These are phyloP conservation scores for Halcyon smyrnensis DNA, from an alignment of 2,797 vertebrate species.

Conservation along the genomic window DNA sequence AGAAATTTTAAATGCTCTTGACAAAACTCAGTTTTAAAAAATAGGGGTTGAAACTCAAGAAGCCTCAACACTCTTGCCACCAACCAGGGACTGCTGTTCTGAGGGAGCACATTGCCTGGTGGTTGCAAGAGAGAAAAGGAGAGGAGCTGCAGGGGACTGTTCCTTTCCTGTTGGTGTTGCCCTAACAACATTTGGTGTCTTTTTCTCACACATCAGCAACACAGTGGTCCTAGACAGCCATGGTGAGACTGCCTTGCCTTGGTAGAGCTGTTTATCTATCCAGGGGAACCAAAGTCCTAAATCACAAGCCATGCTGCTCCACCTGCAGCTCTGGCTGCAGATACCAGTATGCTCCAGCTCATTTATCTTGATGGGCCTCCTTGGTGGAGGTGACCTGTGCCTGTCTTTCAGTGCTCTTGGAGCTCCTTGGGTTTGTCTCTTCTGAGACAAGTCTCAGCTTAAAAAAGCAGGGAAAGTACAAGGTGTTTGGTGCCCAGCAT, in stretches of 20 bases:
- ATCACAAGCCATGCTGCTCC: rapidly evolving
- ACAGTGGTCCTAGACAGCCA: neutral
- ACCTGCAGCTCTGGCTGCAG: neutral
- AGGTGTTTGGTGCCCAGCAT: neutral
- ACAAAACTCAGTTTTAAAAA: neutral
- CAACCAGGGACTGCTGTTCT: rapidly evolving
- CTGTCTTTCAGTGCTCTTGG: neutral
- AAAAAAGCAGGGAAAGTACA: neutral
- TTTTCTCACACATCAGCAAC: neutral
- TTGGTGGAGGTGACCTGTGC: rapidly evolving
- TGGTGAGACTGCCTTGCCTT: neutral
- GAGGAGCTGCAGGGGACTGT: neutral
- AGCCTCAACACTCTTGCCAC: neutral
- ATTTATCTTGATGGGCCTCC: neutral
- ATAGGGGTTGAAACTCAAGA: neutral
- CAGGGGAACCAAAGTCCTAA: neutral
- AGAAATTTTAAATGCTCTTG: neutral
- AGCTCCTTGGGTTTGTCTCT: neutral
- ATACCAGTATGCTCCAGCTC: rapidly evolving
- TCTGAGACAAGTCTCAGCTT: neutral
- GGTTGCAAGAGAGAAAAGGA: neutral
- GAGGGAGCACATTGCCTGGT: rapidly evolving
- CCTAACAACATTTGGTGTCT: neutral
- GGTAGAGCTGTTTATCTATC: neutral
- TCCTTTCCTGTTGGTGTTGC: neutral